Evolutionary conservation across 1,140 invertebrate species (phyloP).

Genomic region (Apis cerana): DNA sequence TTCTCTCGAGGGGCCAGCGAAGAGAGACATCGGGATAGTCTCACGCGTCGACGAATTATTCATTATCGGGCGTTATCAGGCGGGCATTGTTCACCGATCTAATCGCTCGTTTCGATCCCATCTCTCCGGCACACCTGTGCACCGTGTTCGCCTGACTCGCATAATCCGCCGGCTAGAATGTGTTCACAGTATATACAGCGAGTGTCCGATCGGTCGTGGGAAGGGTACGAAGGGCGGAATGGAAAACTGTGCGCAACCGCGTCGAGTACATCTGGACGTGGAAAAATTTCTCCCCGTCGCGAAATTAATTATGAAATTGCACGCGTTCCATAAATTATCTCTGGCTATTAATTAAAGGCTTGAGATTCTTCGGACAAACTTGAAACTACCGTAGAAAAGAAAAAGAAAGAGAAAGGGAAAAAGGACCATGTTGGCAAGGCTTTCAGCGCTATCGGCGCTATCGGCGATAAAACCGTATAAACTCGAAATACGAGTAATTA

Average conservation of each 20-base stretch:
- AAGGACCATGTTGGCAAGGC: background rate
- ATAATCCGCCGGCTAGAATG: constrained; percentile 37
- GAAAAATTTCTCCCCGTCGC: background rate
- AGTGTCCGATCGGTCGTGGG: background rate
- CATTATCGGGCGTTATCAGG: background rate
- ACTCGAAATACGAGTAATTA: constrained; percentile 10
- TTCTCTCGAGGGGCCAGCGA: no score
- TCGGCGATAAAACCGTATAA: background rate
- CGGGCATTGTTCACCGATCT: constrained; percentile 20
- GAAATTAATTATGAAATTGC: no score
- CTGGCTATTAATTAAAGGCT: background rate
- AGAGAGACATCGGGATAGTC: background rate
- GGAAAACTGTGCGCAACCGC: background rate
- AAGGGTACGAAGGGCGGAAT: background rate
- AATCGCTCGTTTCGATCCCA: constrained; percentile 30
- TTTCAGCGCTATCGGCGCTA: background rate
- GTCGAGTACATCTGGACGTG: background rate
- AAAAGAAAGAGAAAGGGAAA: no score
- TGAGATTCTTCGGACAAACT: background rate
- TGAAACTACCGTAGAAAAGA: background rate
- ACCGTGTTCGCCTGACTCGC: constrained; percentile 41
- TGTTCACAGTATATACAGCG: constrained; percentile 7
- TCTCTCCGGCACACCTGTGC: constrained; percentile 43
- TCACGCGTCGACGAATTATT: background rate
- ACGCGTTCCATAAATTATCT: background rate